Percentiles rank a stretch among this genome's conserved stretches.
These are phyloP conservation scores for Lophotis ruficrista DNA, from an alignment of 2,113 vertebrate genomes.

Conservation along the genomic window DNA sequence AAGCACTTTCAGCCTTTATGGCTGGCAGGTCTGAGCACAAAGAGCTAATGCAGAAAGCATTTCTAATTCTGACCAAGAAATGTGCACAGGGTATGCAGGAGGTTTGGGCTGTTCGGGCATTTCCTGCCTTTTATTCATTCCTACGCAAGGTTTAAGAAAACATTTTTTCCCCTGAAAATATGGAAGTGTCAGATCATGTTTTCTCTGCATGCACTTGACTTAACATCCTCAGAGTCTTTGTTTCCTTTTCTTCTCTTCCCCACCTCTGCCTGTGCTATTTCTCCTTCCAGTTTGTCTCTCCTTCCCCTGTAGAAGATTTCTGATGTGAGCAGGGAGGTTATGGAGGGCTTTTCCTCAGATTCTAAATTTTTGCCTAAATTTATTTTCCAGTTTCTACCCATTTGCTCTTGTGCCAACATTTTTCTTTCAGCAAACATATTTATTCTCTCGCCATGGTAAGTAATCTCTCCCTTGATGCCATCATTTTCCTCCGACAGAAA, in stretches of 20 bases:
- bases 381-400: neutral
- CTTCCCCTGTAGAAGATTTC: neutral
- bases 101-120: neutral
- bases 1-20: neutral
- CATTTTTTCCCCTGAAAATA: neutral
- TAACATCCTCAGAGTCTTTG: neutral
- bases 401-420: neutral
- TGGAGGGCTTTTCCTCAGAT: neutral
- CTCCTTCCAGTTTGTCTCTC: neutral
- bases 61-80: neutral
- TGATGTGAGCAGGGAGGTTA: neutral
- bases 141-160: neutral
- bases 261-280: neutral
- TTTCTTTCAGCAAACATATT: neutral
- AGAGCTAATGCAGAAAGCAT: neutral
- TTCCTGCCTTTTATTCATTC: neutral
- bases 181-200: slow-evolving; percentile 1
- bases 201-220: neutral
- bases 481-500: neutral
- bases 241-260: neutral
- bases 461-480: neutral
- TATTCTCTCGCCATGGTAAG: neutral
- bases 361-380: neutral
- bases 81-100: neutral
- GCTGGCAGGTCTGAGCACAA: neutral